A percentile compares a stretch with the other conserved stretches of the same genome.
These are phyloP conservation scores for Ectropis crepuscularia DNA, from an alignment of 2,888 invertebrate species.

Conservation along the genomic window DNA sequence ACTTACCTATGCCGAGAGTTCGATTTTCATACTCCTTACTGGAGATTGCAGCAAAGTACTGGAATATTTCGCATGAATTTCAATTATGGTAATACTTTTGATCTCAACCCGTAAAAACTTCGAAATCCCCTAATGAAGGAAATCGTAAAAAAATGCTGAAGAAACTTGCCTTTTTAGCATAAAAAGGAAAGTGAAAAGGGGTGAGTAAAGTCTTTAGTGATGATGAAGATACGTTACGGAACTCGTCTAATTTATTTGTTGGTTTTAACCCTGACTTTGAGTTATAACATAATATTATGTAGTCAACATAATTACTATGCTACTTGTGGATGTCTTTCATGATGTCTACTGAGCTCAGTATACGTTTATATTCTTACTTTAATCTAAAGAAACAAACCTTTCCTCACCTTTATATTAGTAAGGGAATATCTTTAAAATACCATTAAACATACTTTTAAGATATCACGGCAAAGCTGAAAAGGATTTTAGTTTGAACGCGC, in stretches of 20 bases:
- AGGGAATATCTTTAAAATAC: no score
- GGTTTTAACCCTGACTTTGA: no score
- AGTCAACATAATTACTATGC: no score
- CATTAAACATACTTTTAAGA: no score
- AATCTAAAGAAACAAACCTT: no score
- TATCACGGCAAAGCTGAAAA: no score
- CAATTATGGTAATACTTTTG: constrained; percentile 37
- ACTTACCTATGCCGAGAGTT: constrained; percentile 63
- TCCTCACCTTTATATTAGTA: no score
- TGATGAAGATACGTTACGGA: constrained; percentile 29
- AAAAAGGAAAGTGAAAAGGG: constrained; percentile 33
- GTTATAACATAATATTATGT: no score
- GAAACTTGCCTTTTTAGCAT: constrained; percentile 36
- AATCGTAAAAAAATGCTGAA: constrained; percentile 33
- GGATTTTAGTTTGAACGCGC: no score
- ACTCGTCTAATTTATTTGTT: no score
- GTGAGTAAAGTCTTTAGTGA: constrained; percentile 30
- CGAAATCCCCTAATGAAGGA: constrained; percentile 35
- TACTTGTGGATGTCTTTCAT: not conserved
- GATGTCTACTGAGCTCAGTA: no score
- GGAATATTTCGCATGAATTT: constrained; percentile 37
- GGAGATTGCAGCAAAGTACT: constrained; percentile 37
- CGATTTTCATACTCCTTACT: constrained; percentile 60
- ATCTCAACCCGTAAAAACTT: constrained; percentile 34
- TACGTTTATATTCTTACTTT: no score